Base-by-base conservation (phyloP, 2,888 invertebrate genomes). In the Creontiades dilutus region DNA sequence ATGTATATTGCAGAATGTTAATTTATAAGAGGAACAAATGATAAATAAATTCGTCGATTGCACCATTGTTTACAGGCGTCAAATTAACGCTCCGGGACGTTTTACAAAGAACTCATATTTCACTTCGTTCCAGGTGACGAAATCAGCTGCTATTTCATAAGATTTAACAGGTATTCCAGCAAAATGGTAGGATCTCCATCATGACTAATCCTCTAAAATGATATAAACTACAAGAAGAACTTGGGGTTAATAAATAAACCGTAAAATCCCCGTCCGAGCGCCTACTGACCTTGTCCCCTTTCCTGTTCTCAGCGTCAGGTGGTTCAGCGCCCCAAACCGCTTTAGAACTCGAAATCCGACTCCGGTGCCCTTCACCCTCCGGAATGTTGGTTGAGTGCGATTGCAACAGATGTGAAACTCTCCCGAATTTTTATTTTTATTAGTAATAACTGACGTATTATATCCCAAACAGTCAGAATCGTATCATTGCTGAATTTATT, bases 261-360 rank as follows among this genome's bases (percentile, higher is more conserved):
- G 68, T 68, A 68, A 68, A 68, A 68, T 68, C 68, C 68, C 68
- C 23, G 68, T 68, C 68, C 0, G 68, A 68, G 68, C 23, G 68
- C 19, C 68, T 19, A 68, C 19, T 68, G 68, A 68, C 68, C 68
- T 68, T 68, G 68, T 68, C 68, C 68, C 27, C 68, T 68, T 68
- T 68, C 68, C 23, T 12, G 68, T 68, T 68, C 68, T 68, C 12
- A 68, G 68, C 68, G 68, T 68, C 68, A 68, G 68, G 68, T 68
- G 68, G 68, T 68, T 68, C 23, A 68, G 68, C 68, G 68, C 27
- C 68, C 68, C 68, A 68, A 68, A 68, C 68, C 68, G 68, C 68
- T 23, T 68, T 23, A 7, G 27, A 19, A 23, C 68, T 23, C 68
- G 68, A 68, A 68, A 68, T 68, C 27, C 68, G 7, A 68, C 68